Evolutionary conservation across 2,888 invertebrate genomes (phyloP).

Genomic region (Trachelus troglodyta): DNA sequence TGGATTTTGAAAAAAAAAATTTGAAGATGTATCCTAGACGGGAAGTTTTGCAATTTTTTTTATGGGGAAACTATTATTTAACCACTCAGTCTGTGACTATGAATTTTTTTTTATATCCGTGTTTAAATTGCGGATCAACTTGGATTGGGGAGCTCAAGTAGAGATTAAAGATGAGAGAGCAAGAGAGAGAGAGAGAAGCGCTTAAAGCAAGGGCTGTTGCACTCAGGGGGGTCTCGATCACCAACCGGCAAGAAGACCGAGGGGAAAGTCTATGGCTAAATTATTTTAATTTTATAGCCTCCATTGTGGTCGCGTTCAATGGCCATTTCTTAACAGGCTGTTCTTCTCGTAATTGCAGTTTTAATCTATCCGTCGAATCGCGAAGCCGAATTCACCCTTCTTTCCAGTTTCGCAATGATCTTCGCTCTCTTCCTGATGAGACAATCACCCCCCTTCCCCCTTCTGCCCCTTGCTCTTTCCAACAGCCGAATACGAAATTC

Average conservation of each 20-base stretch:
- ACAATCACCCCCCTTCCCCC: background rate
- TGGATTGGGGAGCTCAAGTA: background rate
- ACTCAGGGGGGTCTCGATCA: slow-evolving; percentile 23
- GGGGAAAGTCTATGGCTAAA: slow-evolving; percentile 36
- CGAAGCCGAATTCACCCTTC: slow-evolving; percentile 29
- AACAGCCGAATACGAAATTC: too few relatives aligned
- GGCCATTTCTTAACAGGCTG: slow-evolving; percentile 44
- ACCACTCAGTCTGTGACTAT: too few relatives aligned
- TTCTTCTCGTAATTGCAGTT: slow-evolving; percentile 57
- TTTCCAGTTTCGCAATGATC: too few relatives aligned
- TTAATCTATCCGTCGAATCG: slow-evolving; percentile 50
- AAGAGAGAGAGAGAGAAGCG: slow-evolving; percentile 2
- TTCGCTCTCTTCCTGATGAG: background rate
- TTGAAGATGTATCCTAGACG: too few relatives aligned
- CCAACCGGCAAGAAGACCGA: slow-evolving; percentile 29
- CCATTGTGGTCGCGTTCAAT: slow-evolving; percentile 38
- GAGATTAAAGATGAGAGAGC: slow-evolving; percentile 6
- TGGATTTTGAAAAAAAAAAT: too few relatives aligned
- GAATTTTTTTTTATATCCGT: too few relatives aligned
- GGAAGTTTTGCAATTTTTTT: too few relatives aligned
- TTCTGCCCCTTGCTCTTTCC: too few relatives aligned
- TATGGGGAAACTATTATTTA: too few relatives aligned
- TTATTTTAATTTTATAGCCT: slow-evolving; percentile 52
- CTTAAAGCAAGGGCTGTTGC: background rate
- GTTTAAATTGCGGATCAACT: too few relatives aligned